Evolutionary conservation across 2,797 vertebrate species (phyloP).

Genomic region (Myiotriccus ornatus): DNA sequence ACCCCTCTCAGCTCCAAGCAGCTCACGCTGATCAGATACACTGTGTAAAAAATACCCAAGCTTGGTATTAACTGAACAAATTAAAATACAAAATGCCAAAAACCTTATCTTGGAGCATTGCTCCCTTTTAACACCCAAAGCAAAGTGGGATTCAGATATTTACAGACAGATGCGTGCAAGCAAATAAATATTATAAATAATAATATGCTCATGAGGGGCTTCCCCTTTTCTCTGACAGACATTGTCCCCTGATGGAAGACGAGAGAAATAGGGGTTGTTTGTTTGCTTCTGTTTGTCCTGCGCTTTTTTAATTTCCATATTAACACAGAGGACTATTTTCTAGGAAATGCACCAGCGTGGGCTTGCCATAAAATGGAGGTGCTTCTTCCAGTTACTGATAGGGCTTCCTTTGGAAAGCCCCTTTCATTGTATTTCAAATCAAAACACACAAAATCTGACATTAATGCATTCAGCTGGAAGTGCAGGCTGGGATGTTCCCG

Average conservation of each 20-base stretch:
- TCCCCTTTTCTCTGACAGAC: neutral
- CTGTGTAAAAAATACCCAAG: neutral
- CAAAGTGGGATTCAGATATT: neutral
- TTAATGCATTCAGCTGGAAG: neutral
- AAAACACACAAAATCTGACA: neutral
- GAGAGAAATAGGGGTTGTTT: neutral
- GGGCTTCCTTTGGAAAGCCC: constrained; percentile 46
- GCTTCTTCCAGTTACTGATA: constrained; percentile 27
- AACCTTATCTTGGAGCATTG: neutral
- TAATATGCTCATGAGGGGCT: neutral
- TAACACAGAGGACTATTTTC: neutral
- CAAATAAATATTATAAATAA: neutral
- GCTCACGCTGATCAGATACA: neutral
- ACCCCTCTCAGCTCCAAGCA: neutral
- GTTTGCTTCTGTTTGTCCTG: neutral
- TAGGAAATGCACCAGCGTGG: neutral
- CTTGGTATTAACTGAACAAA: neutral
- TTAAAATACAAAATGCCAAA: neutral
- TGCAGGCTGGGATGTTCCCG: neutral
- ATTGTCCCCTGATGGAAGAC: neutral
- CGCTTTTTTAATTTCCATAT: neutral
- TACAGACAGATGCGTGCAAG: rapidly evolving
- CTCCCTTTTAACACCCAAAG: neutral
- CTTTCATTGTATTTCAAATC: constrained; percentile 18
- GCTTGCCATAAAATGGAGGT: constrained; percentile 5